A percentile compares a stretch with the other conserved stretches of the same genome.
Conservation (phyloP, 2,888 invertebrate genomes). For the Scaptomyza cyrtandrae region DNA sequence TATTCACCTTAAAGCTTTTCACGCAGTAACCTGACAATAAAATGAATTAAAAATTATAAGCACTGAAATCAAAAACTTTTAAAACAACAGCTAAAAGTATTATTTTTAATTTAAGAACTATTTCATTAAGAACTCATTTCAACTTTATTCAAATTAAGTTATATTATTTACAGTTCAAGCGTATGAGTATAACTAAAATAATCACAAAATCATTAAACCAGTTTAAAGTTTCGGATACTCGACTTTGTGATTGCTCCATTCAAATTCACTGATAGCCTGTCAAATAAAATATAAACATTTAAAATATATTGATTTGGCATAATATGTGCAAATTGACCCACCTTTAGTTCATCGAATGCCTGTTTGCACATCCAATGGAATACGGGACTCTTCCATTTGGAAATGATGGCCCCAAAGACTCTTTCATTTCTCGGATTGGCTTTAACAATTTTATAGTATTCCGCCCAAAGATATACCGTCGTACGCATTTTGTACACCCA, state of each 20-base stretch:
- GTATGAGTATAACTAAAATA: background rate
- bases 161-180: background rate
- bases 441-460: constrained; percentile 29
- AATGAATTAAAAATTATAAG: background rate
- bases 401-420: background rate
- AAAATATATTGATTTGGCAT: background rate
- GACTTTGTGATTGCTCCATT: constrained; percentile 53
- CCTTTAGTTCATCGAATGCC: constrained; percentile 62
- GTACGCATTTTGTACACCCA: constrained; percentile 60
- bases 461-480: constrained; percentile 55
- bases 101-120: background rate
- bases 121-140: background rate
- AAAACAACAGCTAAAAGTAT: background rate
- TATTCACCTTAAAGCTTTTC: constrained; percentile 88
- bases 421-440: background rate
- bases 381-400: constrained; percentile 41
- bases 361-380: constrained; percentile 65
- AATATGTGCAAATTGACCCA: constrained; percentile 2
- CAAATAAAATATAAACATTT: constrained; percentile 16
- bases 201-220: background rate
- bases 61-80: background rate
- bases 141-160: background rate
- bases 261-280: constrained; percentile 58
- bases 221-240: constrained; percentile 26
- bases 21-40: constrained; percentile 89